Percentiles rank a stretch among this genome's conserved stretches.
phyloP scores from a whole-genome alignment of 2,797 vertebrate genomes.

The Adrianichthys oophorus region DNA sequence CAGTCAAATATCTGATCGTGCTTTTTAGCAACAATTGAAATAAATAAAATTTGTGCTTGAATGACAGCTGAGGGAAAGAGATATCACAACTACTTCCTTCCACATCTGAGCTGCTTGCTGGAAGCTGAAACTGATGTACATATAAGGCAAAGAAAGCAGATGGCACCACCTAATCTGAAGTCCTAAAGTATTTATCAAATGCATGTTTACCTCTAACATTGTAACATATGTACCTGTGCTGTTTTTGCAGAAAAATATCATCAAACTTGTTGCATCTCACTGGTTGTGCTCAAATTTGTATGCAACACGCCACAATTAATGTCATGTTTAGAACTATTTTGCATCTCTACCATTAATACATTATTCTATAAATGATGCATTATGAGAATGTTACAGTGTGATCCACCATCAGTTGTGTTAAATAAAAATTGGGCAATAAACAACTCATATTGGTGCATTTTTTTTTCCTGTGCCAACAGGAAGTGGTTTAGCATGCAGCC shows the following conservation, averaged over 20 bases:
- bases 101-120: constrained; percentile 35
- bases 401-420: background rate
- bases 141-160: constrained; percentile 78
- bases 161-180: constrained; percentile 54
- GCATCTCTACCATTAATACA: background rate
- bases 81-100: constrained; percentile 76
- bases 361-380: background rate
- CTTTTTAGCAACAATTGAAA: background rate
- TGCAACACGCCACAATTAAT: constrained; percentile 7
- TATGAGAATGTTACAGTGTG: background rate
- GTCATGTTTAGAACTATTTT: background rate
- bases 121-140: constrained; percentile 62
- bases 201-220: constrained; percentile 27
- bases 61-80: constrained; percentile 29
- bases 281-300: constrained; percentile 14
- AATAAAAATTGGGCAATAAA: no score
- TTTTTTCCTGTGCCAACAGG: constrained; percentile 34
- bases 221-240: constrained; percentile 11
- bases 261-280: background rate
- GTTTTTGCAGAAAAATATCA: constrained; percentile 16
- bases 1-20: background rate
- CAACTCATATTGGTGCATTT: background rate
- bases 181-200: constrained; percentile 30
- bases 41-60: constrained; percentile 8
- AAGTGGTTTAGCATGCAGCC: constrained; percentile 44